Percentiles rank a stretch among this genome's conserved stretches.
These are phyloP conservation scores for Cacatua alba DNA, from an alignment of 2,113 vertebrate species.

Conservation along the genomic window DNA sequence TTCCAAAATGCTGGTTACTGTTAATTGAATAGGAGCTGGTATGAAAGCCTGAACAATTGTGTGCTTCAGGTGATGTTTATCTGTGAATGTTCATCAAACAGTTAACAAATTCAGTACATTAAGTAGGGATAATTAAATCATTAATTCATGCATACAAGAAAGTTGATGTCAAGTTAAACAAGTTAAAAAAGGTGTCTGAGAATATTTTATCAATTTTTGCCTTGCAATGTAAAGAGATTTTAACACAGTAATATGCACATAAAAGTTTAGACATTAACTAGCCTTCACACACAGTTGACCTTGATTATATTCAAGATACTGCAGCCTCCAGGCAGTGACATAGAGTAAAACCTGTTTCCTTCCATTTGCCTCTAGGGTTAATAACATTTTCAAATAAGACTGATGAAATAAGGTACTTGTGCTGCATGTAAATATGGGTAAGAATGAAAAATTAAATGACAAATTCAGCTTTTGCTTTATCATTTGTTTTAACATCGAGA, in stretches of 20 bases:
- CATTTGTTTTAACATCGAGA: not conserved
- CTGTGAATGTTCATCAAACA: not conserved
- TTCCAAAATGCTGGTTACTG: not conserved
- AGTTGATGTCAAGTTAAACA: not conserved
- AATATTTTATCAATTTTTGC: not conserved
- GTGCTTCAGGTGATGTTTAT: not conserved
- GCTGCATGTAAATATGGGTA: not conserved
- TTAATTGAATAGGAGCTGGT: not conserved
- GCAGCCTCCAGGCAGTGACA: not conserved
- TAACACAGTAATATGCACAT: not conserved
- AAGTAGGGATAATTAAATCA: not conserved
- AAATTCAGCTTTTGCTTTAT: not conserved
- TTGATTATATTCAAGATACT: not conserved
- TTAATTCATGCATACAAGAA: not conserved
- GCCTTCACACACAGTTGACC: not conserved
- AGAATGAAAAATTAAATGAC: not conserved
- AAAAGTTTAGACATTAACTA: not conserved
- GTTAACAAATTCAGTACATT: not conserved
- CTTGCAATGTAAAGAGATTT: not conserved
- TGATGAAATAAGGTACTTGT: not conserved
- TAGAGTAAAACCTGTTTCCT: not conserved
- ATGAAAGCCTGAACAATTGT: not conserved
- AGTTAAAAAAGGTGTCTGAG: not conserved
- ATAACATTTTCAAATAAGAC: not conserved
- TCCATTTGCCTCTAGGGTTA: not conserved